Conservation (phyloP, 2,888 invertebrate species). For the Mythimna loreyi region DNA sequence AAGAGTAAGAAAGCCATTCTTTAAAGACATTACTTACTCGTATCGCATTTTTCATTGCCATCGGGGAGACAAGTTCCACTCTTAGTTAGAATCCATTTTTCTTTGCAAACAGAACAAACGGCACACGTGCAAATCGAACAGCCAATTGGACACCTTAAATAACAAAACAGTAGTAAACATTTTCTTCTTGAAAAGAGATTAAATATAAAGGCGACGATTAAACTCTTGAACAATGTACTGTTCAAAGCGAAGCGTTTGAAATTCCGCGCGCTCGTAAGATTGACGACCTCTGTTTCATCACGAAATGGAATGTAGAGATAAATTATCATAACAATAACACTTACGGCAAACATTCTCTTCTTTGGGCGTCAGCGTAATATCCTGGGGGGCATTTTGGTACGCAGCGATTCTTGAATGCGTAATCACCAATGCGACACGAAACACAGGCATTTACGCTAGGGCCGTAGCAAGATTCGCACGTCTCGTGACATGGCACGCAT, state of each 20-base stretch:
- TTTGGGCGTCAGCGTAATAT: constrained; percentile 94
- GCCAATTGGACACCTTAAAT: constrained; percentile 93
- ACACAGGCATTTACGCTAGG: constrained; percentile 95
- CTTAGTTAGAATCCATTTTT: constrained; percentile 94
- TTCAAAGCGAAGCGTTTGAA: constrained; percentile 57
- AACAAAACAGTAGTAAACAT: constrained; percentile 40
- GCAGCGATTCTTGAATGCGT: constrained; percentile 94
- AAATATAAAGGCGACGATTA: constrained; percentile 60
- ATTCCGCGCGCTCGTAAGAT: constrained; percentile 63
- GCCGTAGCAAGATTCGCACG: constrained; percentile 96
- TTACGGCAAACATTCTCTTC: constrained; percentile 94
- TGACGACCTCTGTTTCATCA: constrained; percentile 65
- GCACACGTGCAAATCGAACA: constrained; percentile 94
- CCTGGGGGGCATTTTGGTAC: constrained; percentile 93
- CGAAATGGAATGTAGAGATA: constrained; percentile 67
- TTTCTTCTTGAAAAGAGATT: constrained; percentile 50
- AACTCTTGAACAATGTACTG: constrained; percentile 52
- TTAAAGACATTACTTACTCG: constrained; percentile 90
- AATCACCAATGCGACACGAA: constrained; percentile 94
- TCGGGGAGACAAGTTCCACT: constrained; percentile 94
- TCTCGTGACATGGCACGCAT: constrained; percentile 94
- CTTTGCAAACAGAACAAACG: constrained; percentile 94
- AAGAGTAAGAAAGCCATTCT: constrained; percentile 63
- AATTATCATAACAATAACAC: constrained; percentile 76
- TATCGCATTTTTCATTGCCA: constrained; percentile 94